phyloP scores from a whole-genome alignment of 2,113 vertebrate genomes.

The Seriola dumerili region DNA sequence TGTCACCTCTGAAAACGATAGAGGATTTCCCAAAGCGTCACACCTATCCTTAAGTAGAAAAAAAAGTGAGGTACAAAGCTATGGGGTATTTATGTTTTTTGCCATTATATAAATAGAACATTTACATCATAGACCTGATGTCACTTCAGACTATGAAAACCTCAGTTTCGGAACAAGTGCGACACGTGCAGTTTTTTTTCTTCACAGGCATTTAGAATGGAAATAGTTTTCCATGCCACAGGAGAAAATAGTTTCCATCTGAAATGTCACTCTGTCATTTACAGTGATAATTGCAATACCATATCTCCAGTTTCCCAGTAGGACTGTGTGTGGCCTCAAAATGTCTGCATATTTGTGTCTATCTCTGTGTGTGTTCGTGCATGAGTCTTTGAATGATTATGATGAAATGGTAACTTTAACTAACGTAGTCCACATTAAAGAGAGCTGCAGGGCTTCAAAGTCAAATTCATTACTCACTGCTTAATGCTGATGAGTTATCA shows the following conservation, averaged over 20 bases:
- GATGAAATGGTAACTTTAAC: conserved; percentile 65
- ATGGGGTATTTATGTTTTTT: background rate
- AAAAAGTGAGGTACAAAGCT: background rate
- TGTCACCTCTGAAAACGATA: background rate
- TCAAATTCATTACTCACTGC: conserved; percentile 53
- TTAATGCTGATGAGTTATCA: conserved; percentile 66
- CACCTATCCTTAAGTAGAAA: background rate
- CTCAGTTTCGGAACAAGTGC: conserved; percentile 10
- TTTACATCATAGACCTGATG: background rate
- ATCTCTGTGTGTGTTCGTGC: conserved; percentile 51
- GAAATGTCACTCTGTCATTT: conserved; percentile 72
- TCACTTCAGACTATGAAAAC: background rate
- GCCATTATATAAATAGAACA: background rate
- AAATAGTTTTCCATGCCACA: conserved; percentile 37
- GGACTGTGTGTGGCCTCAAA: conserved; percentile 65
- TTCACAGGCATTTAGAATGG: conserved; percentile 11
- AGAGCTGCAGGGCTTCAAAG: conserved; percentile 62
- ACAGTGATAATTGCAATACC: conserved; percentile 53
- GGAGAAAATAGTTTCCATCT: conserved; percentile 53
- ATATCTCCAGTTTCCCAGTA: conserved; percentile 53
- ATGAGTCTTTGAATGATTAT: conserved; percentile 63
- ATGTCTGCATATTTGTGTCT: conserved; percentile 34
- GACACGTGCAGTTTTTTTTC: background rate
- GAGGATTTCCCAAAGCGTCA: background rate
- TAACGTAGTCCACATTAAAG: conserved; percentile 54